A percentile compares a stretch with the other conserved stretches of the same genome.
Conservation (phyloP, 2,888 invertebrate genomes). For the Podabrus alpinus region DNA sequence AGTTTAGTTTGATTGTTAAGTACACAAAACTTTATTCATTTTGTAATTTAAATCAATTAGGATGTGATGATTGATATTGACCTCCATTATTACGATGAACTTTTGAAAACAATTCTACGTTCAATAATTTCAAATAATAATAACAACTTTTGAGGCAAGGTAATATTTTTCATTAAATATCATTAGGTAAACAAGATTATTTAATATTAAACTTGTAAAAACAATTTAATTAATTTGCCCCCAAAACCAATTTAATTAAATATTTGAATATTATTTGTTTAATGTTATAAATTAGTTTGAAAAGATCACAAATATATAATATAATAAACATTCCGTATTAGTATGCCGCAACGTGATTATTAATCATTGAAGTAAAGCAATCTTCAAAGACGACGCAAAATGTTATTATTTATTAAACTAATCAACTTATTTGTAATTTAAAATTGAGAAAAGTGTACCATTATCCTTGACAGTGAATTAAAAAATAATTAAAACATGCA, state of each 20-base stretch:
- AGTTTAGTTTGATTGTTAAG: neutral
- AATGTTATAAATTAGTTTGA: neutral
- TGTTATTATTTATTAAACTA: neutral
- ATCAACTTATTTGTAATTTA: neutral
- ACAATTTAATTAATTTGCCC: neutral
- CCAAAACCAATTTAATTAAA: neutral
- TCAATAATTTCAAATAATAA: neutral
- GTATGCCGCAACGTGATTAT: neutral
- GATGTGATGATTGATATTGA: constrained; percentile 24
- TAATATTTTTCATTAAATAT: neutral
- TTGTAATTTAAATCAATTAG: constrained; percentile 25
- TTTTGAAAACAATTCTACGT: constrained; percentile 1
- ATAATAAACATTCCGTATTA: neutral
- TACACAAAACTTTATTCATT: neutral
- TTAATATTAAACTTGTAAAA: neutral
- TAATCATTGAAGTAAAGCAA: neutral
- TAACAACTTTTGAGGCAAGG: neutral
- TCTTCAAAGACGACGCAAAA: neutral
- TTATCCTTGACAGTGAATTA: neutral
- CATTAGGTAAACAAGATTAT: neutral
- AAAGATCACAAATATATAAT: neutral
- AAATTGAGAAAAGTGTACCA: neutral
- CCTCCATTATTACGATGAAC: constrained; percentile 25
- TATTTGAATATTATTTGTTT: neutral
- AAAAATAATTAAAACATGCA: neutral